Conservation (phyloP, 2,888 invertebrate species). For the Parascotia fuliginaria region DNA sequence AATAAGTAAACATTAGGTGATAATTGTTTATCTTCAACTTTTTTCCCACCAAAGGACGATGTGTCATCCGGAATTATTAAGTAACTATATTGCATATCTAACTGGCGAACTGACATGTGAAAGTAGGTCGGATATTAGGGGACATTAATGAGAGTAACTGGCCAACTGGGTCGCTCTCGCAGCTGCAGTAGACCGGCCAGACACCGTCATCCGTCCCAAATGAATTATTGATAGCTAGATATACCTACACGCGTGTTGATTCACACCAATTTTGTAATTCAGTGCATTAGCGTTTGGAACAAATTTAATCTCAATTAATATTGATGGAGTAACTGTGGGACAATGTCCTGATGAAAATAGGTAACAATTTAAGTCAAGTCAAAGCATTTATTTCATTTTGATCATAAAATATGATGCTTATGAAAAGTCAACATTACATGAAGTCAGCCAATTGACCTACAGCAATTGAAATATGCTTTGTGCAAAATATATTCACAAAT, state of each 20-base stretch:
- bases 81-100: conserved; percentile 57
- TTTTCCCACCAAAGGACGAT: not conserved
- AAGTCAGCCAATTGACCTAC: no score
- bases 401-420: no score
- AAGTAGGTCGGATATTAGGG: conserved; percentile 80
- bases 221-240: conserved; percentile 66
- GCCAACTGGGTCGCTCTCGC: conserved; percentile 68
- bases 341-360: not conserved
- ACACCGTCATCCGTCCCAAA: conserved; percentile 54
- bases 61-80: conserved; percentile 40
- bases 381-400: no score
- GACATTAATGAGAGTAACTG: conserved; percentile 67
- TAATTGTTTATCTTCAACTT: no score
- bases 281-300: conserved; percentile 8
- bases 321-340: not conserved
- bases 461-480: no score
- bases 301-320: conserved; percentile 13
- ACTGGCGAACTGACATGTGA: conserved; percentile 54
- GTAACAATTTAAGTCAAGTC: not conserved
- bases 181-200: conserved; percentile 43
- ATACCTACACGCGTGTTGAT: conserved; percentile 21
- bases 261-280: conserved; percentile 24
- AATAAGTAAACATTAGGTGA: no score
- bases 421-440: no score
- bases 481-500: no score